Percentiles rank a stretch among this genome's conserved stretches.
Evolutionary conservation across 2,888 invertebrate genomes (phyloP).

Genomic region (Pachymerium ferrugineum): DNA sequence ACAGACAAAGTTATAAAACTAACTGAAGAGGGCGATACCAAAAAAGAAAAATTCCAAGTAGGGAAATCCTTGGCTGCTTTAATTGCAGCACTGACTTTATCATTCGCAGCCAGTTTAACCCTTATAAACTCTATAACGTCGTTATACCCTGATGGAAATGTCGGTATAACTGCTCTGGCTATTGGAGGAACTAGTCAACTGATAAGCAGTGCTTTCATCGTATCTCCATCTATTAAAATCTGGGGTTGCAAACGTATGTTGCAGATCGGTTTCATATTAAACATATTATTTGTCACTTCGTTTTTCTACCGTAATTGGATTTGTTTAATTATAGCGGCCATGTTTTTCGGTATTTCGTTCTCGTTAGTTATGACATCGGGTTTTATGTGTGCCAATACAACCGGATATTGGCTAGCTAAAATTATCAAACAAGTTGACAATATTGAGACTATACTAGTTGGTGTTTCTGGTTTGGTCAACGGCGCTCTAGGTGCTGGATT

Average conservation of each 20-base stretch:
- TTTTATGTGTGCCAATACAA: not conserved
- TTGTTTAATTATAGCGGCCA: not conserved
- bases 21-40: too few relatives aligned
- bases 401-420: not conserved
- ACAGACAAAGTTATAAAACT: too few relatives aligned
- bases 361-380: not conserved
- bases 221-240: too few relatives aligned
- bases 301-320: not conserved
- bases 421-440: not conserved
- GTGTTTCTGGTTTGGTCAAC: not conserved
- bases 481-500: not conserved
- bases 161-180: too few relatives aligned
- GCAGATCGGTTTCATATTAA: not conserved
- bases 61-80: too few relatives aligned
- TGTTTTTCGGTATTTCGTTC: not conserved
- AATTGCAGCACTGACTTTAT: too few relatives aligned
- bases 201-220: too few relatives aligned
- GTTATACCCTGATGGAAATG: too few relatives aligned
- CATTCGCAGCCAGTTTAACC: too few relatives aligned
- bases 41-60: too few relatives aligned
- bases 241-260: not conserved
- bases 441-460: not conserved
- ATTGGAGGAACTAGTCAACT: too few relatives aligned
- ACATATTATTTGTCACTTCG: not conserved
- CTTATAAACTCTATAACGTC: too few relatives aligned